Base-by-base conservation (phyloP, 2,888 invertebrate species). In the Galerucella pusilla region DNA sequence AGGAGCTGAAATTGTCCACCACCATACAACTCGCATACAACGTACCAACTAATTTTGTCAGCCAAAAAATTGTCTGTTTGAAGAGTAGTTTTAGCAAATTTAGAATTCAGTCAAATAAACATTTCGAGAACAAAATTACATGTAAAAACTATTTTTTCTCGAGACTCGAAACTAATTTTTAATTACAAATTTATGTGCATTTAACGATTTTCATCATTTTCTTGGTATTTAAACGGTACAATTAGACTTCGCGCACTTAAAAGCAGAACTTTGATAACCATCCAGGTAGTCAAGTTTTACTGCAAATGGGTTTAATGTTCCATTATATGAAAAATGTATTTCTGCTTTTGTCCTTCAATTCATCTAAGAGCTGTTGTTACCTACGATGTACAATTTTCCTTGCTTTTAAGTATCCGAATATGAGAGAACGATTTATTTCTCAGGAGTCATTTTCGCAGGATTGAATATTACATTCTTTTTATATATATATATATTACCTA, bases 241-340 rank as follows among this genome's bases (percentile, higher is more conserved):
- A 71, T 63, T 70, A 49, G 5, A 42, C 35, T 7, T 42, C 35
- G 35, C 35, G 9, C 70, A 63, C 61, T 70, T 49, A 42, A 71
- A 69, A 57, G 54, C 49, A 64, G 52, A 64, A 64, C 63, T 71
- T 71, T 64, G 57, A 71, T 71, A 71, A 71, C 54, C 71, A 64
- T 64, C 64, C 71, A 63, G 54, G 71, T 71, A 64, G 42, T 63
- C 63, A 42, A 42, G 63, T 63, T 63, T 42, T 10, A 63, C 35
- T 63, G n/a, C 35, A 63, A 63, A 35, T 16, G 45, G 63, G 63
- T 63, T 63, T 45, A 63, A 63, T 63, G 45, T 63, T 63, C 45
- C 63, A 63, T 63, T 45, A 10, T 63, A 45, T 63, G 6, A 63
- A 63, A 63, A 63, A 63, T 42, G 2, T 45, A 61, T 61, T 61